Percentiles rank a stretch among this genome's conserved stretches.
Evolutionary conservation across 2,113 vertebrate genomes (phyloP).

Genomic region (Heloderma charlesbogerti): DNA sequence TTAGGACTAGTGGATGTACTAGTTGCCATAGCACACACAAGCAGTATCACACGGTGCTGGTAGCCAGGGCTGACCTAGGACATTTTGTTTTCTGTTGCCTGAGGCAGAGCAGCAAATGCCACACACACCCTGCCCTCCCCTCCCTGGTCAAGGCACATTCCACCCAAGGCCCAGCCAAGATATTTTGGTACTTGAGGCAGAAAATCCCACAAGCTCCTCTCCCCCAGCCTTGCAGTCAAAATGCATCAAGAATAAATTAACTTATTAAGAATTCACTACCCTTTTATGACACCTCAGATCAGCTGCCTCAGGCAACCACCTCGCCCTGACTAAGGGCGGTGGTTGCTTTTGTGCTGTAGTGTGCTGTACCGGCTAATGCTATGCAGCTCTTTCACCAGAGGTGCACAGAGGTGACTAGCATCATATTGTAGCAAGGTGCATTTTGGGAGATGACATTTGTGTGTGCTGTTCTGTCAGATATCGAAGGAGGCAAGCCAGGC

Average conservation of each 20-base stretch:
- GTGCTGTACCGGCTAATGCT: background rate
- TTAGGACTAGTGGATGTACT: background rate
- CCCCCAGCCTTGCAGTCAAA: too few relatives aligned
- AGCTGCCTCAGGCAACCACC: too few relatives aligned
- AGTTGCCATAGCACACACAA: background rate
- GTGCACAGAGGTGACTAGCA: background rate
- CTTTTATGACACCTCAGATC: too few relatives aligned
- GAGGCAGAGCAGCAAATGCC: background rate
- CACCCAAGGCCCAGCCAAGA: too few relatives aligned
- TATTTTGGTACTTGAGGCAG: too few relatives aligned
- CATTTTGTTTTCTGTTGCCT: background rate
- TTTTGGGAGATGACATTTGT: too few relatives aligned
- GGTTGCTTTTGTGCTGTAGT: background rate
- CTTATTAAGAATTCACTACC: too few relatives aligned
- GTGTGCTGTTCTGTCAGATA: background rate
- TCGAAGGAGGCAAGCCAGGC: background rate
- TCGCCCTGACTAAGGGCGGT: too few relatives aligned
- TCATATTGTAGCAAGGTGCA: background rate
- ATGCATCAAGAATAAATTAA: too few relatives aligned
- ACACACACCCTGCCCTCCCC: background rate
- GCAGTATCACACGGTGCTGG: background rate
- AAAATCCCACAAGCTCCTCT: too few relatives aligned
- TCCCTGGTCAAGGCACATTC: too few relatives aligned
- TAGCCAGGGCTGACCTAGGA: background rate
- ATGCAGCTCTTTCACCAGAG: background rate